Conservation (phyloP, 2,888 invertebrate species). For the Xanthorhoe designata region DNA sequence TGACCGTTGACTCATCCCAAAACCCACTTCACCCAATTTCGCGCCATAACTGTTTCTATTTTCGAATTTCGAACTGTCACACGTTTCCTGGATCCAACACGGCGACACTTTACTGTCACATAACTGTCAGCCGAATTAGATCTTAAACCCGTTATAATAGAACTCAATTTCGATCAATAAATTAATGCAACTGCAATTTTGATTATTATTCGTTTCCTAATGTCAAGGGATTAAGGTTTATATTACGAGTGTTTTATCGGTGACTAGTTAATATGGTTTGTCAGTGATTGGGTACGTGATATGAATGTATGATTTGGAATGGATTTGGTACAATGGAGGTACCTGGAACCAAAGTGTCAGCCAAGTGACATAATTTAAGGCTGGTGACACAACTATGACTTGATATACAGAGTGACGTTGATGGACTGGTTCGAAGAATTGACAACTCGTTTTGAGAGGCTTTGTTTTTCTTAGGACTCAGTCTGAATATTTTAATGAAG, state of each 20-base stretch:
- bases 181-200: slow-evolving; percentile 48
- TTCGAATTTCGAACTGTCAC: slow-evolving; percentile 69
- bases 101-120: slow-evolving; percentile 55
- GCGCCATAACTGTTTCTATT: slow-evolving; percentile 70
- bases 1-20: slow-evolving; percentile 46
- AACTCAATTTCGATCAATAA: slow-evolving; percentile 46
- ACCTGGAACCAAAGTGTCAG: slow-evolving; percentile 11
- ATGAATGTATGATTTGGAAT: slow-evolving; percentile 38
- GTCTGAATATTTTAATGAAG: no score
- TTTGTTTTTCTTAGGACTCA: neutral
- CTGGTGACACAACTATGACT: slow-evolving; percentile 20
- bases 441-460: neutral
- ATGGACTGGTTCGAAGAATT: slow-evolving; percentile 16
- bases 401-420: slow-evolving; percentile 25
- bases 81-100: slow-evolving; percentile 69
- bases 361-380: slow-evolving; percentile 39
- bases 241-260: slow-evolving; percentile 28
- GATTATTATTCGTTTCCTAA: slow-evolving; percentile 37
- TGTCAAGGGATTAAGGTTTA: slow-evolving; percentile 38
- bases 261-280: slow-evolving; percentile 26
- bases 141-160: slow-evolving; percentile 50
- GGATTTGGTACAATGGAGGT: slow-evolving; percentile 41
- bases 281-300: slow-evolving; percentile 40
- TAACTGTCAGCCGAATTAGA: slow-evolving; percentile 52
- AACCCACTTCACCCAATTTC: slow-evolving; percentile 65